Conservation (phyloP, 2,797 vertebrate genomes). For the Euthynnus affinis region DNA sequence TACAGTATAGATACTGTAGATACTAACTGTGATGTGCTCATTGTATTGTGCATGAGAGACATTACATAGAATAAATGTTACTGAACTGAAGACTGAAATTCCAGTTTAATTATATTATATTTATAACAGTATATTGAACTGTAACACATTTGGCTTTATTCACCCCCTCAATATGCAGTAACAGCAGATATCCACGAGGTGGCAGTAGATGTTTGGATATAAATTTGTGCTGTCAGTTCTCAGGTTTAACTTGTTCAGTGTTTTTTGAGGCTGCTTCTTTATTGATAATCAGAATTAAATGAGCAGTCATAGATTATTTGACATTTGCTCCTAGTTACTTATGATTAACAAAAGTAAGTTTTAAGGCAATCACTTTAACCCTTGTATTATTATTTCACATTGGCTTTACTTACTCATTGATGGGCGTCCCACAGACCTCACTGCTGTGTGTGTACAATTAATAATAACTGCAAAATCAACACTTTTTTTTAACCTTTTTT, state of each 20-base stretch:
- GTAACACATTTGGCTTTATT: background rate
- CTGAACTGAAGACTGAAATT: background rate
- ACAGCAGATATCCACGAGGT: constrained; percentile 61
- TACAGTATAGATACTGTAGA: no score
- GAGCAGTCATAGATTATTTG: background rate
- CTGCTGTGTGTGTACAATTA: no score
- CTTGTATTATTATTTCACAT: no score
- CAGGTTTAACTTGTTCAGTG: background rate
- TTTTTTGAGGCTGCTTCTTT: background rate
- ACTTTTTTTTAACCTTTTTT: no score
- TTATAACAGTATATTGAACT: background rate
- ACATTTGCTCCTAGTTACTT: background rate
- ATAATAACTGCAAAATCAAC: no score
- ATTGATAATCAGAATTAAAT: background rate
- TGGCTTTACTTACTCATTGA: no score
- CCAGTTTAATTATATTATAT: background rate
- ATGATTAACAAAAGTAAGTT: background rate
- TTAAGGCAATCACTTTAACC: background rate
- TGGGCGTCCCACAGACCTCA: no score
- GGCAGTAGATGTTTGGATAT: constrained; percentile 62
- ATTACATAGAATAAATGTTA: background rate
- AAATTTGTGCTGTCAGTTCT: background rate
- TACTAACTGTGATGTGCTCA: background rate
- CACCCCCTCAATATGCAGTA: constrained; percentile 13
- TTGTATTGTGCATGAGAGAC: background rate